A percentile compares a stretch with the other conserved stretches of the same genome.
These are phyloP conservation scores for Phymorhynchus buccinoides DNA, from an alignment of 1,140 invertebrate genomes.

Conservation along the genomic window DNA sequence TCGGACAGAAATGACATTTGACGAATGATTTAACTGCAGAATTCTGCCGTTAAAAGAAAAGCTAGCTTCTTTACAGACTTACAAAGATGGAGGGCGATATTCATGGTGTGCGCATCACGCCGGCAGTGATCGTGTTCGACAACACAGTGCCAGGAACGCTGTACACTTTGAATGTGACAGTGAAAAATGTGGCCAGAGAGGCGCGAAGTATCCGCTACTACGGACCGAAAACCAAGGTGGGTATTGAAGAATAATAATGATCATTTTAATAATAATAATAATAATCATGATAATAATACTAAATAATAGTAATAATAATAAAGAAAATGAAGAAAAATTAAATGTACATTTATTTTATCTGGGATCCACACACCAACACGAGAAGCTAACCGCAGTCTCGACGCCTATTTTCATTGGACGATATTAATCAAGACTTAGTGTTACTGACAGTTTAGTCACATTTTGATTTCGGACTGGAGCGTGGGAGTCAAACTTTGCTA, in stretches of 20 bases:
- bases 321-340: too few relatives aligned
- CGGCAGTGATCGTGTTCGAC: constrained; percentile 65
- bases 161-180: constrained; percentile 63
- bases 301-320: not conserved
- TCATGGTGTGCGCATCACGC: constrained; percentile 67
- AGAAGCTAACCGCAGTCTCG: too few relatives aligned
- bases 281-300: constrained; percentile 6
- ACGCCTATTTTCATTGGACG: too few relatives aligned
- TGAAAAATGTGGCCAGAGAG: constrained; percentile 69
- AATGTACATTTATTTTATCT: too few relatives aligned
- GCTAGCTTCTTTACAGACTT: not conserved
- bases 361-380: too few relatives aligned
- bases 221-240: constrained; percentile 69
- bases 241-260: too few relatives aligned
- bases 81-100: constrained; percentile 67
- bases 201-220: constrained; percentile 70
- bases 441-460: too few relatives aligned
- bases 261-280: constrained; percentile 13
- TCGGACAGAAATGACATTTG: not conserved
- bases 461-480: too few relatives aligned
- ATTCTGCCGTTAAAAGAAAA: not conserved
- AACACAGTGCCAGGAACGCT: constrained; percentile 62
- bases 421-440: too few relatives aligned
- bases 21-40: not conserved
- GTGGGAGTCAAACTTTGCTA: too few relatives aligned